Conservation (phyloP, 1,140 invertebrate genomes). For the Aphaenogaster floridana region DNA sequence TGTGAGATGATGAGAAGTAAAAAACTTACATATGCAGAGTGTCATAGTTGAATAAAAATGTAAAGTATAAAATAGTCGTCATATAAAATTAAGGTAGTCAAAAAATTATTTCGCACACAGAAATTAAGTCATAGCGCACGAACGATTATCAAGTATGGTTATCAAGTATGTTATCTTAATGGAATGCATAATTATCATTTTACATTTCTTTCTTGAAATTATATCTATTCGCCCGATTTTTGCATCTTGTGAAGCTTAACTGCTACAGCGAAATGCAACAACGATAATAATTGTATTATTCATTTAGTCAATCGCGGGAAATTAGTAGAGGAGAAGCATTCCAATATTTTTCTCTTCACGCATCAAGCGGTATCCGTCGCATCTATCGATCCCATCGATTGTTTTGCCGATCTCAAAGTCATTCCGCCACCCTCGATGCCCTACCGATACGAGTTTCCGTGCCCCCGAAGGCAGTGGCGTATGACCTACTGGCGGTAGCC, state of each 20-base stretch:
- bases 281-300: neutral
- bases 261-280: neutral
- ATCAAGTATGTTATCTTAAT: neutral
- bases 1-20: too few relatives aligned
- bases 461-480: constrained; percentile 81
- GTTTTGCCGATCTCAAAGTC: constrained; percentile 51
- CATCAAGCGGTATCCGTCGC: neutral
- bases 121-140: too few relatives aligned
- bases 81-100: too few relatives aligned
- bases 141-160: too few relatives aligned
- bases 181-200: neutral
- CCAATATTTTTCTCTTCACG: neutral
- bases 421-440: constrained; percentile 6
- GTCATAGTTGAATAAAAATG: too few relatives aligned
- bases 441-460: constrained; percentile 75
- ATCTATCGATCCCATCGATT: neutral
- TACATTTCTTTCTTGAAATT: neutral
- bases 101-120: too few relatives aligned
- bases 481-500: constrained; percentile 85
- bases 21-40: too few relatives aligned
- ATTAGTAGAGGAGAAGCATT: neutral
- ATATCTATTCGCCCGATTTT: neutral
- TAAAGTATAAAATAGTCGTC: too few relatives aligned
- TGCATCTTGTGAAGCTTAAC: neutral
- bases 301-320: neutral